Evolutionary conservation across 2,113 vertebrate species (phyloP).

Genomic region (Pseudopodoces humilis): DNA sequence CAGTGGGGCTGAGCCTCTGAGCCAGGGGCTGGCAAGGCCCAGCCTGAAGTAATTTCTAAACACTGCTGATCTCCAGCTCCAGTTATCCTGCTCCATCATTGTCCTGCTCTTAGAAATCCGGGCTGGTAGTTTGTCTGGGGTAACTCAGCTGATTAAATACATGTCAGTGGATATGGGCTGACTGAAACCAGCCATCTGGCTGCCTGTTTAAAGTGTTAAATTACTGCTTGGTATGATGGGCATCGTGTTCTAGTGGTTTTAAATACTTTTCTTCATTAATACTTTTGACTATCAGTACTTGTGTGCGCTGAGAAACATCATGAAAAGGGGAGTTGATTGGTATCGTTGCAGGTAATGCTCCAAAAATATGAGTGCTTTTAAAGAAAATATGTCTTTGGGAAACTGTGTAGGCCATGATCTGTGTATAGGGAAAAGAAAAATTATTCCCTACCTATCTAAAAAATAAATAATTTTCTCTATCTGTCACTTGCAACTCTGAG

Average conservation of each 20-base stretch:
- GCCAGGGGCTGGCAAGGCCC: not conserved
- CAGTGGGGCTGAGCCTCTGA: not conserved
- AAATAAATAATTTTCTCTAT: not conserved
- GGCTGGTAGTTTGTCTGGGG: not conserved
- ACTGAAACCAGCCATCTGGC: not conserved
- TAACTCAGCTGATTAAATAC: not conserved
- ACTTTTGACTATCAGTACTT: not conserved
- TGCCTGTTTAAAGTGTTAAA: not conserved
- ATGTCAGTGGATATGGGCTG: not conserved
- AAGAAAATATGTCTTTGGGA: not conserved
- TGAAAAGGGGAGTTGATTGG: not conserved
- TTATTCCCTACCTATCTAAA: not conserved
- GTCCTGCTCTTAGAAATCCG: not conserved
- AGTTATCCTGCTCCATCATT: rapidly evolving
- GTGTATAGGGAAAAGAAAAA: not conserved
- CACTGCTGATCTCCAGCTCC: not conserved
- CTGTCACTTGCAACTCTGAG: not conserved
- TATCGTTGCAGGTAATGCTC: not conserved
- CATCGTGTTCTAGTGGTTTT: not conserved
- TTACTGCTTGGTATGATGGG: not conserved
- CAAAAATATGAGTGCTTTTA: not conserved
- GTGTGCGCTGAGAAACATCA: not conserved
- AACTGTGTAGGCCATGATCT: not conserved
- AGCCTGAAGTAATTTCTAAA: not conserved
- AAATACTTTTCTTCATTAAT: not conserved